Evolutionary conservation across 23 tunicate species (phyloP).

Genomic region (Pegea sp.): DNA sequence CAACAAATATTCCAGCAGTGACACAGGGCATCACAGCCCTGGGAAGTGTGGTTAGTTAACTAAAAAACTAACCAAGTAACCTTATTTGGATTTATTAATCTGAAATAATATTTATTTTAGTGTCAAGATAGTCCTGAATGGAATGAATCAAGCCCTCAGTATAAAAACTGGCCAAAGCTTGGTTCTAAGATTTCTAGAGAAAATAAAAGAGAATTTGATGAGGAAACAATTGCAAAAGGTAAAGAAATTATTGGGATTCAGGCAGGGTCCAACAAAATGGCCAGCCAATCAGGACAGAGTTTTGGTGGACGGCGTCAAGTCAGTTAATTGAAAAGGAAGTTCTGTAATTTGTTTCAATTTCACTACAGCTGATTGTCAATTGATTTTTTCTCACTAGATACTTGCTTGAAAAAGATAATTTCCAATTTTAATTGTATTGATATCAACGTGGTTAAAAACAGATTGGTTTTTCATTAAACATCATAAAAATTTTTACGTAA

Average conservation of each 20-base stretch:
- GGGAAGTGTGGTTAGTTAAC: slow-evolving; percentile 30
- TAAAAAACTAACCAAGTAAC: neutral
- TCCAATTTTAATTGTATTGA: too few species aligned
- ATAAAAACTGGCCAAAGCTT: slow-evolving; percentile 47
- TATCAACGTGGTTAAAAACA: too few species aligned
- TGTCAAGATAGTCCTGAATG: slow-evolving; percentile 62
- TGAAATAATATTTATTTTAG: slow-evolving; percentile 3
- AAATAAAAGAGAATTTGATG: slow-evolving; percentile 52
- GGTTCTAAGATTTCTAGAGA: slow-evolving; percentile 48
- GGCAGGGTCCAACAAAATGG: slow-evolving; percentile 59
- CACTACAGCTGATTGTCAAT: too few species aligned
- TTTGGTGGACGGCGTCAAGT: slow-evolving; percentile 62
- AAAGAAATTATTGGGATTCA: slow-evolving; percentile 65
- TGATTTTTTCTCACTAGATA: too few species aligned
- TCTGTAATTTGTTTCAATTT: too few species aligned
- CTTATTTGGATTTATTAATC: neutral
- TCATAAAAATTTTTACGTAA: too few species aligned
- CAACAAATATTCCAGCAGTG: slow-evolving; percentile 30
- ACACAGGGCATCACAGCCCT: slow-evolving; percentile 34
- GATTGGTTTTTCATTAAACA: too few species aligned
- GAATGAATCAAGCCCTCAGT: slow-evolving; percentile 19
- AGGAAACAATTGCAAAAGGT: slow-evolving; percentile 48
- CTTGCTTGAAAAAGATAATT: too few species aligned
- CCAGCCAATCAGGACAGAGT: slow-evolving; percentile 59
- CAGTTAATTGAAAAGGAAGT: too few species aligned